Base-by-base conservation (phyloP, 2,113 vertebrate genomes). In the Poecile atricapillus region DNA sequence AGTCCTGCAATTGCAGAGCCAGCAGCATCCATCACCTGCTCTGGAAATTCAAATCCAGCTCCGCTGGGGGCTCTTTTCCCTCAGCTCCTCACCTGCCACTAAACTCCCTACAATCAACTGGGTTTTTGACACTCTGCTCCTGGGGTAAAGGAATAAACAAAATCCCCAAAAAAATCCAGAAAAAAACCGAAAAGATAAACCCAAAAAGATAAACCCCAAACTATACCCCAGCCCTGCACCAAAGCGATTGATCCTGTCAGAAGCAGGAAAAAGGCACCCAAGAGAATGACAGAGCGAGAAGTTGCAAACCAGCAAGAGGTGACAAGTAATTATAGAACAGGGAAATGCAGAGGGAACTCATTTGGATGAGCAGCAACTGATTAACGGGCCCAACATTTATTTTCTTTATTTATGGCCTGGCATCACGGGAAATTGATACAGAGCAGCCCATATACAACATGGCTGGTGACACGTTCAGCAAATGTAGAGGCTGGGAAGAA, bases 271-370 rank as follows among this genome's bases (percentile, higher is more conserved):
- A 46, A 88, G 35, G 35, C 87, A 87, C 92, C 71, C 27, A 87
- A n/a, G 64, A 49, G 87, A 93, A 94, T 22, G 92, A 87, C 76
- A 50, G 95, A 90, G 55, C 5, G 67, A 67, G 56, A 85, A 96
- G 94, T 88, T 96, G 94, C 93, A 88, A 81, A 91, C 35, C 88
- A 90, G 95, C 88, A 88, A 70, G 41, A 87, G 92, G 87, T 96
- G 96, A 97, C 97, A 97, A 97, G 96, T 94, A 94, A 97, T 97
- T 97, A 95, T 31, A 71, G 95, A 93, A 46, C 89, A 94, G 95
- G 95, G 76, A 95, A 94, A 96, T 7, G 86, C 63, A 90, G 52
- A 67, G 75, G 93, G 74, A 95, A 15, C 86, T 96, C 91, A 88
- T 95, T 94, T 93, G 95, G 88, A 95, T 81, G 94, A 97, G 90